Evolutionary conservation across 2,113 vertebrate genomes (phyloP).

Genomic region (Nycticebus coucang): DNA sequence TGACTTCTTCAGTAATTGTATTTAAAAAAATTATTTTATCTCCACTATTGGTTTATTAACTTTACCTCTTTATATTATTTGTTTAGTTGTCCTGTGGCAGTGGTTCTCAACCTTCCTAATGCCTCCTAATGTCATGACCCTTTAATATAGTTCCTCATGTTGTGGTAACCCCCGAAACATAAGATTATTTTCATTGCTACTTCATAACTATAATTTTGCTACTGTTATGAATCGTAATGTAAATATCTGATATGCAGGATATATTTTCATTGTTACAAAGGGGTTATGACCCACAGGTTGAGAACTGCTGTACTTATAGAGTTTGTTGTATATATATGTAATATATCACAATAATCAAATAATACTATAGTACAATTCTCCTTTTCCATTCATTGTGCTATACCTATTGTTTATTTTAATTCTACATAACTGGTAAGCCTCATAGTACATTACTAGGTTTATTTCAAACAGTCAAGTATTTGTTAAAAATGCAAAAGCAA

Average conservation of each 20-base stretch:
- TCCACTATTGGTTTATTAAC: background rate
- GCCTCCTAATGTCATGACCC: too few relatives aligned
- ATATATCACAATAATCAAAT: background rate
- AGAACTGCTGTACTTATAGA: background rate
- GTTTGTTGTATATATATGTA: background rate
- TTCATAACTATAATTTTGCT: too few relatives aligned
- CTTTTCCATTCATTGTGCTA: background rate
- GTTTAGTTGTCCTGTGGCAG: background rate
- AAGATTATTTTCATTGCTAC: too few relatives aligned
- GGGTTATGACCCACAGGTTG: too few relatives aligned
- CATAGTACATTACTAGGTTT: background rate
- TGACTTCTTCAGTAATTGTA: background rate
- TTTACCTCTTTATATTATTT: background rate
- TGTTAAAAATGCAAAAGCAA: background rate
- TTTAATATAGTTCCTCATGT: too few relatives aligned
- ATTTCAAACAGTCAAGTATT: background rate
- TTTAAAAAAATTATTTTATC: background rate
- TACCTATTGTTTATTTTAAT: background rate
- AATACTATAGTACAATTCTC: background rate
- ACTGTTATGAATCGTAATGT: too few relatives aligned
- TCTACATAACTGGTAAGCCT: background rate
- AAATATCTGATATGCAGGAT: too few relatives aligned
- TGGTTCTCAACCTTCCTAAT: too few relatives aligned
- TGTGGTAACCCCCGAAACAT: too few relatives aligned
- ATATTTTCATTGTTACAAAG: too few relatives aligned